Conservation (phyloP, 2,888 invertebrate species). For the Tortricodes alternella region DNA sequence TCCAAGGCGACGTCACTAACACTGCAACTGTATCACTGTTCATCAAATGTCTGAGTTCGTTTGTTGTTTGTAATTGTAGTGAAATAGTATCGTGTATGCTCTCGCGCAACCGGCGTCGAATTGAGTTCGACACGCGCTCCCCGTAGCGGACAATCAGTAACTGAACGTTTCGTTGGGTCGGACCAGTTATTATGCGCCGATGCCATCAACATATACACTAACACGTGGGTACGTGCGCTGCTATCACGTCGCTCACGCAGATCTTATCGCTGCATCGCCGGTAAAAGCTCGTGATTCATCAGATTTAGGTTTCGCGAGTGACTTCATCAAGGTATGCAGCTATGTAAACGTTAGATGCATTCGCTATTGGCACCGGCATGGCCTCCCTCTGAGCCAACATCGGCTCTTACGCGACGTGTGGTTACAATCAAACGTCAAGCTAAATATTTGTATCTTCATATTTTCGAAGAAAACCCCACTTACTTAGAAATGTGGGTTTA, state of each 20-base stretch:
- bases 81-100: conserved; percentile 61
- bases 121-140: conserved; percentile 65
- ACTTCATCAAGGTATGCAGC: conserved; percentile 68
- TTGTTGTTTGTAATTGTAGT: conserved; percentile 49
- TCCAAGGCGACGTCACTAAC: conserved; percentile 58
- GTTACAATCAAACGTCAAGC: conserved; percentile 22
- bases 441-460: conserved; percentile 20
- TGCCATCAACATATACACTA: conserved; percentile 72
- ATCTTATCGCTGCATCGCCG: conserved; percentile 76
- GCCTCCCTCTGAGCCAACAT: neutral
- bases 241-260: conserved; percentile 58
- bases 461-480: conserved; percentile 17
- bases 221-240: conserved; percentile 69
- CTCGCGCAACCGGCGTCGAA: conserved; percentile 63
- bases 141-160: conserved; percentile 71
- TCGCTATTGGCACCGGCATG: neutral
- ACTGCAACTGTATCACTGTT: conserved; percentile 60
- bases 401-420: neutral
- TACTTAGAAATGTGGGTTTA: conserved; percentile 25
- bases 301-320: conserved; percentile 70
- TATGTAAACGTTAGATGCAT: conserved; percentile 55
- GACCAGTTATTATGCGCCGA: conserved; percentile 80
- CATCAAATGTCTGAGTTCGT: conserved; percentile 47
- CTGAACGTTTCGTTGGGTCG: conserved; percentile 68
- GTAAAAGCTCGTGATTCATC: conserved; percentile 79